Percentiles rank a stretch among this genome's conserved stretches.
Conservation (phyloP, 2,797 vertebrate genomes). For the Choloepus didactylus region DNA sequence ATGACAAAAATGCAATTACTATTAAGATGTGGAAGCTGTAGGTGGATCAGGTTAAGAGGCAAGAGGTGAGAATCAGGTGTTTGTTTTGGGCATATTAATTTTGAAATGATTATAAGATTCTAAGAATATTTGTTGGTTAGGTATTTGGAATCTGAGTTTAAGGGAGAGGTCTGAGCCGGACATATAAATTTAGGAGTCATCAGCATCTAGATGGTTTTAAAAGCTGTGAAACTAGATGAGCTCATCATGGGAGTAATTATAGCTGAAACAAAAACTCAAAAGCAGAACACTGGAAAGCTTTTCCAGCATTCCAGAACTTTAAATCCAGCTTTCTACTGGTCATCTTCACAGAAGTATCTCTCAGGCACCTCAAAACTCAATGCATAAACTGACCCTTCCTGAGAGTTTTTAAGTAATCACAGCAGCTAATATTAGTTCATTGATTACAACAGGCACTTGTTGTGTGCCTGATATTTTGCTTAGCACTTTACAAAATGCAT, state of each 20-base stretch:
- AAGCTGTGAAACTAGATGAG: neutral
- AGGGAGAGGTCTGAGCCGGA: neutral
- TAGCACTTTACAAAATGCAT: neutral
- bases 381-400: neutral
- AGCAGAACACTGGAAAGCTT: neutral
- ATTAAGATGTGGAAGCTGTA: neutral
- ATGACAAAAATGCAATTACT: neutral
- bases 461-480: neutral
- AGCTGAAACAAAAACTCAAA: neutral
- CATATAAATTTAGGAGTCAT: neutral
- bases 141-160: neutral
- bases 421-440: neutral
- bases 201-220: neutral
- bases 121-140: neutral
- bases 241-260: neutral
- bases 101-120: neutral
- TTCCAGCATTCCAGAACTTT: neutral
- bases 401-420: neutral
- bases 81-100: conserved; percentile 15
- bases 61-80: neutral
- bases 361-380: neutral
- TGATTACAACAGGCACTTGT: neutral
- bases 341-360: neutral
- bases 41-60: neutral
- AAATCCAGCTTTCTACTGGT: neutral